Evolutionary conservation across 2,797 vertebrate genomes (phyloP), one percentile per base, ranked within the genome.

Genomic region (Sarcophilus harrisii): DNA sequence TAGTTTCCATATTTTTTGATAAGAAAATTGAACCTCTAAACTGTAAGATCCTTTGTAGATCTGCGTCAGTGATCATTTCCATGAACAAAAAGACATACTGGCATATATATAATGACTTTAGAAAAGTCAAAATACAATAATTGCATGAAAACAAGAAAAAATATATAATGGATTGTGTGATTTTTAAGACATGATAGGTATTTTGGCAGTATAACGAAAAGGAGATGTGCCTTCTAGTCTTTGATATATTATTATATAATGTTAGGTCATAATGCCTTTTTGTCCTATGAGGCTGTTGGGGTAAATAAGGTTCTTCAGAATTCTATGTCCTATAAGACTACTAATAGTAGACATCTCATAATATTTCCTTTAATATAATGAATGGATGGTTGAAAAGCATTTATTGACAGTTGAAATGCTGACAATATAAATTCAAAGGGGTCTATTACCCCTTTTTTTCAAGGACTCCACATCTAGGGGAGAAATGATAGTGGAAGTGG

Each of bases 341-440:
- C 59, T 62, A 29, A 38, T 38, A 57, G 5, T 11, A n/a, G 91
- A 92, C 92, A 14, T 1, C 54, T 92, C 73, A 93, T 1, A 24
- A 89, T 91, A 18, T 55, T 95, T 96, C 57, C 92, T 38, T 73
- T 45, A 81, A 21, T 12, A 49, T 87, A 87, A 87, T 49, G 38
- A 27, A 87, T 45, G 3, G 21, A 73, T 73, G 18, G 38, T 87
- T 49, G 38, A 27, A 87, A 45, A 49, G 73, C 24, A 87, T 87
- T 45, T 87, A 87, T 87, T 87, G 73, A 24, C 2, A 81, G 38
- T 12, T 87, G 45, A 45, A 87, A 24, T 27, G 73, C 21, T 87
- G 38, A 12, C 21, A 27, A 11, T 87, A 87, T 14, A 49, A 87
- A 45, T 45, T 45, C n/a, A 87, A 27, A 49, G 21, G 21, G 10